A percentile compares a stretch with the other conserved stretches of the same genome.
Evolutionary conservation across 2,888 invertebrate genomes (phyloP).

Genomic region (Dynastes maya): DNA sequence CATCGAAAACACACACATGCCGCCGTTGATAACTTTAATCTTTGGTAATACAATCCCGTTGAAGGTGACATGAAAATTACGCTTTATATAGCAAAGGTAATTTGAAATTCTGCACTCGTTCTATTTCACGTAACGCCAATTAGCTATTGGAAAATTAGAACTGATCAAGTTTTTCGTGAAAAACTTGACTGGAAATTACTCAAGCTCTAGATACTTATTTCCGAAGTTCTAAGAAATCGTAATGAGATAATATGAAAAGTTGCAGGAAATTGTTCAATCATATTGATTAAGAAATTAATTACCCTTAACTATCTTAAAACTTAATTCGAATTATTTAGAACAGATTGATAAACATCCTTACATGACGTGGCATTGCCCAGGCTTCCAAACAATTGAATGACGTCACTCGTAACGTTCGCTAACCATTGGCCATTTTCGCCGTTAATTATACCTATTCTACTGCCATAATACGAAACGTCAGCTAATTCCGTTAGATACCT

Average conservation of each 20-base stretch:
- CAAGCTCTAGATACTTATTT: too few species aligned
- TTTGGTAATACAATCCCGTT: too few species aligned
- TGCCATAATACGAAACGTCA: conserved; percentile 75
- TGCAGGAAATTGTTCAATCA: too few species aligned
- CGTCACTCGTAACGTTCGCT: conserved; percentile 74
- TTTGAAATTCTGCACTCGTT: neutral
- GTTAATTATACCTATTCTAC: conserved; percentile 76
- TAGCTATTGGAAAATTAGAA: neutral
- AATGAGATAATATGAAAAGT: neutral
- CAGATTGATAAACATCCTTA: conserved; percentile 23
- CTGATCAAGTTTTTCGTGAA: neutral
- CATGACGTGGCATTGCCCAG: conserved; percentile 42
- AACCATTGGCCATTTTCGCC: conserved; percentile 77
- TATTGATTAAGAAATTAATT: too few species aligned
- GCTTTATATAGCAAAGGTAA: neutral
- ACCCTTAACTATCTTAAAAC: neutral
- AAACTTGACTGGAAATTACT: neutral
- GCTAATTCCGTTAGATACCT: conserved; percentile 75
- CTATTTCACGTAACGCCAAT: neutral
- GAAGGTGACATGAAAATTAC: too few species aligned
- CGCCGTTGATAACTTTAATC: too few species aligned
- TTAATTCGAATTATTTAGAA: neutral
- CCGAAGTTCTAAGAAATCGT: too few species aligned
- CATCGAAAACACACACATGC: too few species aligned
- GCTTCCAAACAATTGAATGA: conserved; percentile 69